A percentile compares a stretch with the other conserved stretches of the same genome.
Conservation (phyloP, 30 jellyfish, hydroid and myxozoan genomes). For the Hydractinia echinata region DNA sequence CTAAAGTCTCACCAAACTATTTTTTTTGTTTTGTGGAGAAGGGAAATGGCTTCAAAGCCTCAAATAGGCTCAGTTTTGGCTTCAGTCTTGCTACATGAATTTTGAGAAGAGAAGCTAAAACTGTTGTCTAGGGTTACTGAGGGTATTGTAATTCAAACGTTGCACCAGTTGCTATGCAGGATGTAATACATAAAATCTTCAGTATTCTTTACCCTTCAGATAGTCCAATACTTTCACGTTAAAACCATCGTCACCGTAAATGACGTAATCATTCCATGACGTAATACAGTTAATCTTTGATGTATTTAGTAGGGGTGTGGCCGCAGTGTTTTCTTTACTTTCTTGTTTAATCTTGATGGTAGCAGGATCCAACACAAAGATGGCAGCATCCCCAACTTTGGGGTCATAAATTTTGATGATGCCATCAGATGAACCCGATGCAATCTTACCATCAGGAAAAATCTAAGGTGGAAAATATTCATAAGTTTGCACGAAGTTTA, state of each 20-base stretch:
- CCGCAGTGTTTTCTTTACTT: background rate
- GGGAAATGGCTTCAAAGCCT: no score
- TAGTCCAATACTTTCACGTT: slow-evolving; percentile 60
- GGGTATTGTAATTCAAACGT: no score
- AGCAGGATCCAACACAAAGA: slow-evolving; percentile 25
- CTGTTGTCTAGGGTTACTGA: no score
- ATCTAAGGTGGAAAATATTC: slow-evolving; percentile 30
- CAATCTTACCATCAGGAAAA: slow-evolving; percentile 54
- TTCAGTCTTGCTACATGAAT: no score
- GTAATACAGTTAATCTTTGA: slow-evolving; percentile 69
- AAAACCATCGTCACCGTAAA: slow-evolving; percentile 95
- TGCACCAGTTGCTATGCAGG: no score
- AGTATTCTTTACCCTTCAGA: slow-evolving; percentile 40
- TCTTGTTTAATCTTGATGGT: slow-evolving; percentile 8
- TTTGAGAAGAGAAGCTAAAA: no score
- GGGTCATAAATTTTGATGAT: slow-evolving; percentile 40
- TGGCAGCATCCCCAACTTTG: slow-evolving; percentile 40
- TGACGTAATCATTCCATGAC: slow-evolving; percentile 32
- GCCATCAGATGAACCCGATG: slow-evolving; percentile 79
- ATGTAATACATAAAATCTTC: no score
- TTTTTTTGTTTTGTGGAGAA: no score
- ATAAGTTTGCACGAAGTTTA: no score
- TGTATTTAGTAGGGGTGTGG: background rate
- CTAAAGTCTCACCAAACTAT: no score
- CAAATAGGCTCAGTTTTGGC: no score